phyloP scores from a whole-genome alignment of 2,113 vertebrate genomes.

The Rallus limicola region DNA sequence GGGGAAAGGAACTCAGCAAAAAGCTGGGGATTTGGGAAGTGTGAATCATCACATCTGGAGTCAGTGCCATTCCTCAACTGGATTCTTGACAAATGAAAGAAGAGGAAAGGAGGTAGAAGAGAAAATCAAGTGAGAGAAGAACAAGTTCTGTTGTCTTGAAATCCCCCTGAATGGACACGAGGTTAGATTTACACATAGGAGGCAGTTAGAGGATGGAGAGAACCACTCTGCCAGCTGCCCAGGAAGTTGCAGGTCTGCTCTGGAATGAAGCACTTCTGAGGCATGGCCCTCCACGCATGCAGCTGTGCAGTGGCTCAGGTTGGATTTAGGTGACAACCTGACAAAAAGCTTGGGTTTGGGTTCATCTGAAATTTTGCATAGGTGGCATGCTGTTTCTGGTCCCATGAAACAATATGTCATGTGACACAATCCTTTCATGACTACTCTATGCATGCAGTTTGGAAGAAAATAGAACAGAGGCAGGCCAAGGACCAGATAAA shows the following conservation, averaged over 20 bases:
- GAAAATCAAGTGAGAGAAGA: neutral
- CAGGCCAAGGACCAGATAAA: neutral
- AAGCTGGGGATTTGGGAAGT: neutral
- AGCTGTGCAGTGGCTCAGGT: neutral
- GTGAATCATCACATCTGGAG: neutral
- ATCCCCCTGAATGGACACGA: rapidly evolving
- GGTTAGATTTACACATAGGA: neutral
- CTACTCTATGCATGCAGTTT: neutral
- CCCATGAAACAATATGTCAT: neutral
- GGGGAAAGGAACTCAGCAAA: neutral
- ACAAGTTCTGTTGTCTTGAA: neutral
- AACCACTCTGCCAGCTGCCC: neutral
- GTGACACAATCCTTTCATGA: neutral
- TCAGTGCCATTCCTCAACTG: neutral
- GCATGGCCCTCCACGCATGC: rapidly evolving
- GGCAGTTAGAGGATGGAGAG: neutral
- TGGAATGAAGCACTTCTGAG: neutral
- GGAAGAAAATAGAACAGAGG: neutral
- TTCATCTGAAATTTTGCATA: neutral
- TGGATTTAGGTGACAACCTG: neutral
- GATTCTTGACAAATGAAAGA: neutral
- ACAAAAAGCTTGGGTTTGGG: neutral
- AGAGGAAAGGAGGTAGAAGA: neutral
- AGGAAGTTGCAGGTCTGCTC: neutral
- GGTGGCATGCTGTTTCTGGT: neutral